phyloP scores from a whole-genome alignment of 2,888 invertebrate species.

The Andrena marginata region DNA sequence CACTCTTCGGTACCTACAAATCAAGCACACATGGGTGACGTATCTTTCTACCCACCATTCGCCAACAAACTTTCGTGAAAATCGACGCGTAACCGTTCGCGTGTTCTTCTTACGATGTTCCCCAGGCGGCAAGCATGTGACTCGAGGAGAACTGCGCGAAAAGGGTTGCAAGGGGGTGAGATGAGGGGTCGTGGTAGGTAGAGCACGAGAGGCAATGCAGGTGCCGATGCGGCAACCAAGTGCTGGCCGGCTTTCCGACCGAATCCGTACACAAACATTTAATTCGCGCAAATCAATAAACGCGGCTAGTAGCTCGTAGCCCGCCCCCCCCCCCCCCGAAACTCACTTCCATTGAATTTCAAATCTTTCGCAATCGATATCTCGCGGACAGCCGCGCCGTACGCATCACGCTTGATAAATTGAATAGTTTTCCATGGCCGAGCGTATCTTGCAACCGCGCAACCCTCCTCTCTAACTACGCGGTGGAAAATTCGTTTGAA shows the following conservation, averaged over 20 bases:
- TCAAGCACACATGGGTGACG: too few relatives aligned
- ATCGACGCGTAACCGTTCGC: too few relatives aligned
- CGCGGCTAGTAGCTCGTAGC: constrained; percentile 20
- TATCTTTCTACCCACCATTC: too few relatives aligned
- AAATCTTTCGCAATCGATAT: constrained; percentile 67
- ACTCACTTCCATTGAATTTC: constrained; percentile 71
- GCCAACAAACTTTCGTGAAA: too few relatives aligned
- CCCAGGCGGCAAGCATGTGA: constrained; percentile 15
- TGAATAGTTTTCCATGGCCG: constrained; percentile 30
- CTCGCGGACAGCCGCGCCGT: constrained; percentile 26
- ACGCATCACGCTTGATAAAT: constrained; percentile 40
- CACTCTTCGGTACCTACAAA: too few relatives aligned
- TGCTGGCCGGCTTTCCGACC: constrained; percentile 63
- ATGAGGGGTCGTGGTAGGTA: constrained; percentile 39
- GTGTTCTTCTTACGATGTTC: background rate
- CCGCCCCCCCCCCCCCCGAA: constrained; percentile 35
- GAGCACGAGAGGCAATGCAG: constrained; percentile 64
- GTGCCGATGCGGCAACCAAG: constrained; percentile 73
- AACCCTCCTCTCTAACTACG: background rate
- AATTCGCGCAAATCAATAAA: constrained; percentile 77
- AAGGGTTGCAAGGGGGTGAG: constrained; percentile 14
- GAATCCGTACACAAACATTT: constrained; percentile 76
- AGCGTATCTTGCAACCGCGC: background rate
- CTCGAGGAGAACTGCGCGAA: constrained; percentile 12
- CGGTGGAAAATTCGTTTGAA: background rate